Evolutionary conservation across 2,888 invertebrate species (phyloP), one percentile per base, ranked within the genome.

Genomic region (Nemurella pictetii): DNA sequence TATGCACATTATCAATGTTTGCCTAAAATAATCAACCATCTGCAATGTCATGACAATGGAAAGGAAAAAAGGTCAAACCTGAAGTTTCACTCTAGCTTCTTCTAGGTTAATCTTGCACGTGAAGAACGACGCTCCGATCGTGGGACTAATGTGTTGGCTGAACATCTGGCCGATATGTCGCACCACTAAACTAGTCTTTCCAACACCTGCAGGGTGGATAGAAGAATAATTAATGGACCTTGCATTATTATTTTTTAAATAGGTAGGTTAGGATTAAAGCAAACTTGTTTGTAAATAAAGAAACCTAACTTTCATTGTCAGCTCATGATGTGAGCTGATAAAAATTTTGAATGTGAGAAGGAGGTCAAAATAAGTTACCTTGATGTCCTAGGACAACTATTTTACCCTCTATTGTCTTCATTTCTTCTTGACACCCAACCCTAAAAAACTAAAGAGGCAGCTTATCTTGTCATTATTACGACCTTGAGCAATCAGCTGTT

Each of bases 41-140:
- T n/a, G n/a, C n/a, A n/a, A n/a, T n/a, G n/a, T n/a, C n/a, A n/a
- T n/a, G n/a, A n/a, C n/a, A n/a, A n/a, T n/a, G n/a, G n/a, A n/a
- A n/a, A n/a, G 3, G 55, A 55, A 2, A 55, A 26, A 29, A 36
- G 20, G 9, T 55, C 87, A 89, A 90, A 96, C 96, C 93, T 96
- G 96, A 87, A 96, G 89, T 90, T 95, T 96, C 9, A 96, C 94
- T 89, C 93, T 93, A 29, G 94, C 91, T 87, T 94, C 93, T 9
- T 94, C 94, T 83, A 96, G 90, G 88, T 93, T 94, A 88, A 97
- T 93, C 90, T 95, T 96, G 90, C 96, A 97, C 0, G 95, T 96
- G 90, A 96, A 97, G 92, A 97, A 97, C 0, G 96, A 96, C 0
- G 97, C 97, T 0, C 97, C 97, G 88, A 97, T 96, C 2, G 97